Evolutionary conservation across 1,140 invertebrate species (phyloP).

Genomic region (Aphelenchoides avenae): DNA sequence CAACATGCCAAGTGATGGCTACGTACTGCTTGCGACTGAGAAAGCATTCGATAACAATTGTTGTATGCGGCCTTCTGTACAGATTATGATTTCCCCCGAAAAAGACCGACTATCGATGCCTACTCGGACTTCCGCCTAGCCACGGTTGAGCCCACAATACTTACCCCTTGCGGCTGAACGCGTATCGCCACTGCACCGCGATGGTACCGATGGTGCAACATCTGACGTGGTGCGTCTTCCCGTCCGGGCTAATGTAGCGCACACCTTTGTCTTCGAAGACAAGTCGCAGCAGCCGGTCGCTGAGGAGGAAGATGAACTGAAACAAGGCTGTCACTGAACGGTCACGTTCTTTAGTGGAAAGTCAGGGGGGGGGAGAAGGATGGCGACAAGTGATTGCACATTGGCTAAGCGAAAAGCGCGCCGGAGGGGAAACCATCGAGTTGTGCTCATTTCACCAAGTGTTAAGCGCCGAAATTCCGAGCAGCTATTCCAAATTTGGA

Average conservation of each 20-base stretch:
- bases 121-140: no score
- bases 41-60: not conserved
- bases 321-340: no score
- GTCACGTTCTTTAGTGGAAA: no score
- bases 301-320: conserved; percentile 29
- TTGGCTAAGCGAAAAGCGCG: no score
- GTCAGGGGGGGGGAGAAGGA: no score
- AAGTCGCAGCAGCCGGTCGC: conserved; percentile 27
- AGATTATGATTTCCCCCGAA: not conserved
- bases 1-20: no score
- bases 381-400: no score
- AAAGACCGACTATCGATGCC: no score
- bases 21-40: not conserved
- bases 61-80: no score
- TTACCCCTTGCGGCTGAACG: conserved; percentile 39
- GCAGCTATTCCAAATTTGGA: no score
- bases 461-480: no score
- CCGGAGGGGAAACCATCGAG: not conserved
- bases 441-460: not conserved
- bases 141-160: no score
- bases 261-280: conserved; percentile 37
- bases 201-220: conserved; percentile 42
- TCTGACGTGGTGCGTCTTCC: conserved; percentile 28
- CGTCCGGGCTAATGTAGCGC: conserved; percentile 4
- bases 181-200: conserved; percentile 39